Evolutionary conservation across 23 tunicate genomes (phyloP).

Genomic region (Styela plicata): DNA sequence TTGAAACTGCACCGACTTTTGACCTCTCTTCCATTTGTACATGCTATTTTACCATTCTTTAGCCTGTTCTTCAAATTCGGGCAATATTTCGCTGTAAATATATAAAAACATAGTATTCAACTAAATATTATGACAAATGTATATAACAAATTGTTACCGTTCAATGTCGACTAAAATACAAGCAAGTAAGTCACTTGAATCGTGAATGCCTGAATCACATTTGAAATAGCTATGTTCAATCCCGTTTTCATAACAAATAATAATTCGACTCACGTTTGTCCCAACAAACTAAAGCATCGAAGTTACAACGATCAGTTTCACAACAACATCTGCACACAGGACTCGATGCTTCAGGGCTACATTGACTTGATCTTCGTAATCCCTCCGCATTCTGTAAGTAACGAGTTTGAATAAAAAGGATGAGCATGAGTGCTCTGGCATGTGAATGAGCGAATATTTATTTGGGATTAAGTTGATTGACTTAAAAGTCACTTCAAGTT

Average conservation of each 20-base stretch:
- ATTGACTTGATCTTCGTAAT: conserved; percentile 36
- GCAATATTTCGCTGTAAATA: conserved; percentile 17
- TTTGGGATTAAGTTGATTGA: too few species aligned
- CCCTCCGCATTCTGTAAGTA: conserved; percentile 34
- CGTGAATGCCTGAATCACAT: too few species aligned
- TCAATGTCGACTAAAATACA: too few species aligned
- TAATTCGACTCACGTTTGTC: conserved; percentile 15
- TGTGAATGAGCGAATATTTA: too few species aligned
- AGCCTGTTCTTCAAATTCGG: not conserved
- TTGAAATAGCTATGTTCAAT: too few species aligned
- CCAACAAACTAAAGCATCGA: conserved; percentile 37
- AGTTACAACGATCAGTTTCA: conserved; percentile 46
- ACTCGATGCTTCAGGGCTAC: conserved; percentile 42
- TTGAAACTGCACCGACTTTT: conserved; percentile 23
- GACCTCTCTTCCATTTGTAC: conserved; percentile 25
- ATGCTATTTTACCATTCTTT: conserved; percentile 3
- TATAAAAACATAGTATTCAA: too few species aligned
- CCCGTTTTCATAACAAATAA: too few species aligned
- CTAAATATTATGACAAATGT: too few species aligned
- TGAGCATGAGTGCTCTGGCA: too few species aligned
- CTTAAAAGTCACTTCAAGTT: too few species aligned
- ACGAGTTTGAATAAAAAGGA: not conserved
- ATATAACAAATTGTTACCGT: too few species aligned
- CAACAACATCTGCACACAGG: conserved; percentile 75
- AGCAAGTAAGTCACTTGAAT: too few species aligned